Base-by-base conservation (phyloP, 2,797 vertebrate species). In the Aythya fuligula region DNA sequence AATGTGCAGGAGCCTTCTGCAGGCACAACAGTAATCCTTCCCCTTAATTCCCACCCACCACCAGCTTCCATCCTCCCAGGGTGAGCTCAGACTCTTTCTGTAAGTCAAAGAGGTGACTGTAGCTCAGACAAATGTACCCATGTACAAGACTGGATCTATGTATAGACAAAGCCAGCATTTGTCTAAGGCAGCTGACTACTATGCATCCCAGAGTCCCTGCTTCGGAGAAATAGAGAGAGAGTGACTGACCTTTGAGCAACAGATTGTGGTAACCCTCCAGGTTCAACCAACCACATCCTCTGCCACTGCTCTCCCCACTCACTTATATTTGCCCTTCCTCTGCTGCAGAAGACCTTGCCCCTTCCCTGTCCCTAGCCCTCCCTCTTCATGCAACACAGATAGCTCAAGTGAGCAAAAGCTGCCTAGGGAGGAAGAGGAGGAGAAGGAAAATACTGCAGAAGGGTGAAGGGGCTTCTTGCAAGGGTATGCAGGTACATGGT, bases 371-470 rank as follows among this genome's bases (percentile, higher is more conserved):
- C 8, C 10, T 27, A 45, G 64, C 13, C 6, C 13, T 65, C 32
- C 13, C 13, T 77, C 24, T 39, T 72, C 58, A 57, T 39, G 57
- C 13, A 71, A 25, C 73, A 83, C 6, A 24, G 60, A 8, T 14
- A 39, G 2, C 7, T 49, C 67, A 36, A 57, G 22, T 47, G 57
- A 70, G 58, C 28, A 77, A 78, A 92, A 67, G 6, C 11, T 80
- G 38, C 24, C 0, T 0, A 51, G 28, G 21, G 1, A 2, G 0
- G 11, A 45, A 30, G 27, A 82, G 28, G 36, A 67, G 13, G 32
- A 65, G 13, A 25, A 62, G 58, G 13, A 39, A 6, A 10, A 8
- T 56, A 5, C 12, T 53, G 28, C 49, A 86, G 80, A 80, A 85
- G 16, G 9, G 20, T 92, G 41, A 69, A 4, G 8, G 2, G 9